Base-by-base conservation (phyloP, 2,888 invertebrate genomes). In the Synergus umbraculus region DNA sequence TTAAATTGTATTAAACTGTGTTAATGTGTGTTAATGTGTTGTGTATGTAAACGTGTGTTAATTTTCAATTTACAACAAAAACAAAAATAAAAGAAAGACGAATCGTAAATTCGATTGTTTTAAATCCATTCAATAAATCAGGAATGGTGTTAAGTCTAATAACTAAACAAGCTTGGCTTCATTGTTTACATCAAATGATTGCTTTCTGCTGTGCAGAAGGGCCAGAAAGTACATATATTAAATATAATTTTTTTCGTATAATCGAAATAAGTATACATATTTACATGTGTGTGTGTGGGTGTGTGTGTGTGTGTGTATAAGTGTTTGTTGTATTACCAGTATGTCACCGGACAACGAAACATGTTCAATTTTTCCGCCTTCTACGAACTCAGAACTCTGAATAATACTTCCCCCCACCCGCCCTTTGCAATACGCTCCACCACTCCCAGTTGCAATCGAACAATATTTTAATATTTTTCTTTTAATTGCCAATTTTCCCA, bases 11-110 rank as follows among this genome's bases (percentile, higher is more conserved):
- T 67, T 46, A 63, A 81, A 65, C 41, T 44, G 76, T 78, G 65
- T 44, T 22, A 69, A 64, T 79, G 69, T 76, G 78, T 81, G 49
- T 66, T 78, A 77, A 79, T 80, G 44, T 82, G 79, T 78, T 80
- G 78, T 79, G 82, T 83, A 78, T 67, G 77, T 54, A 13, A 63
- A 63, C 69, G 37, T 77, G 63, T 81, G 81, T 22, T 67, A 22
- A 67, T 67, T 67, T 67, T 5, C 8, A 67, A 46, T 13, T 12
- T 29, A 67, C 46, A 46, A 22, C 46, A 46, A 67, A 67, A 67
- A 67, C 13, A 67, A 15, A 67, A 67, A 43, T 46, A 22, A 67
- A 67, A 44, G 0, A 66, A 66, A 15, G 18, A 41, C n/a, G 41
- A 43, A 66, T 66, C 66, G 9, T 66, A 41, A 43, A 29, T 29